Conservation (phyloP, 2,113 vertebrate genomes). For the Solea senegalensis region DNA sequence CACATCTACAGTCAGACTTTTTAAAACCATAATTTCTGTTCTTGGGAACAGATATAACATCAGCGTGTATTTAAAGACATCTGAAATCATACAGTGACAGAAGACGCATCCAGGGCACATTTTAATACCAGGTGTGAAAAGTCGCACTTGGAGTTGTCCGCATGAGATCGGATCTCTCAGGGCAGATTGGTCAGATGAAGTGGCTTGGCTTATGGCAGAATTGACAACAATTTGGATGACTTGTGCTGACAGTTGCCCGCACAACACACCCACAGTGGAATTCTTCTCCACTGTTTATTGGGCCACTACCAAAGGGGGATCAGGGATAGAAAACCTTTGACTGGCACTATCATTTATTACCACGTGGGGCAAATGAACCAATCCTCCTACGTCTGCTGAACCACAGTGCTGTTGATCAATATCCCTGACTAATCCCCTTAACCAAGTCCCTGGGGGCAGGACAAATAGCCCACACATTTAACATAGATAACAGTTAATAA, state of each 20-base stretch:
- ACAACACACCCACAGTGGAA: conserved; percentile 18
- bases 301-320: no score
- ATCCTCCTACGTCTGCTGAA: neutral
- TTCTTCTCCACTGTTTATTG: no score
- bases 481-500: conserved; percentile 26
- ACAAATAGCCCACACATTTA: conserved; percentile 19
- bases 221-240: conserved; percentile 28
- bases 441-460: conserved; percentile 10
- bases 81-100: no score
- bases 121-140: no score
- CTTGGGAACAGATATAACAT: no score
- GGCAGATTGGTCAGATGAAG: conserved; percentile 2
- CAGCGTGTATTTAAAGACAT: no score
- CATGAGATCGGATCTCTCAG: no score
- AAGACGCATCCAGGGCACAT: no score
- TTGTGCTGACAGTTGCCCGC: neutral
- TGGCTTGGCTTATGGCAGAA: conserved; percentile 46
- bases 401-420: conserved; percentile 22
- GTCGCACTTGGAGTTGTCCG: no score
- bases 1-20: no score
- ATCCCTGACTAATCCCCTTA: conserved; percentile 20
- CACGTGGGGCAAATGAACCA: neutral
- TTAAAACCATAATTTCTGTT: no score
- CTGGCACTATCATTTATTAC: neutral
- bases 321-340: neutral